Percentiles rank a stretch among this genome's conserved stretches.
phyloP scores from a whole-genome alignment of 2,797 vertebrate species.

The Pygocentrus nattereri region DNA sequence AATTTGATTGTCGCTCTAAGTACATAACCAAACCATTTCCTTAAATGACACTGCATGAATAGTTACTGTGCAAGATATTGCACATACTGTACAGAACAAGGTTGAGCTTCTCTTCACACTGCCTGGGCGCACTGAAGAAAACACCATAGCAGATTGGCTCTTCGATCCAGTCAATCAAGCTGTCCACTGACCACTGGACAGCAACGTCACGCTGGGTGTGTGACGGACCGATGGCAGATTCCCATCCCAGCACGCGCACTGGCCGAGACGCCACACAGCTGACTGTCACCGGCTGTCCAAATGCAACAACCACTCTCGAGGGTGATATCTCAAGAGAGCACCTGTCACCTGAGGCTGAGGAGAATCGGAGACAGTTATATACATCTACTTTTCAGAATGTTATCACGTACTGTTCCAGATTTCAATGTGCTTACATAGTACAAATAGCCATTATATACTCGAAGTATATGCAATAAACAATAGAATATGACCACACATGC shows the following conservation, averaged over 20 bases:
- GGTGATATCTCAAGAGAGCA: constrained; percentile 82
- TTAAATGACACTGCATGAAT: constrained; percentile 2
- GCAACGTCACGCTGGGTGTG: constrained; percentile 77
- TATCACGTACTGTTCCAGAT: not conserved
- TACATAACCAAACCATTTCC: too few relatives aligned
- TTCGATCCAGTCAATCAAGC: constrained; percentile 85
- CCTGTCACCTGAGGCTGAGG: constrained; percentile 76
- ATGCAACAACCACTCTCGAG: constrained; percentile 80
- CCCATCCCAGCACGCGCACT: constrained; percentile 82
- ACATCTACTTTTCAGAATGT: not conserved
- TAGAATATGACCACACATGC: not conserved
- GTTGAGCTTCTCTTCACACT: constrained; percentile 85
- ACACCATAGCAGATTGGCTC: constrained; percentile 86
- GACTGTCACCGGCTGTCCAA: constrained; percentile 79
- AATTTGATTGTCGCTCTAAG: too few relatives aligned
- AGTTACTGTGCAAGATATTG: not conserved
- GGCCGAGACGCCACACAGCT: constrained; percentile 80
- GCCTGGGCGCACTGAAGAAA: constrained; percentile 83
- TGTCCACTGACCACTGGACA: constrained; percentile 82
- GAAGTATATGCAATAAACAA: not conserved
- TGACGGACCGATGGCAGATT: constrained; percentile 76
- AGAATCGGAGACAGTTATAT: constrained; percentile 17
- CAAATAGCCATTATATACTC: not conserved
- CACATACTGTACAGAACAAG: constrained; percentile 84
- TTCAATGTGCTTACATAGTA: not conserved